Evolutionary conservation across 2,888 invertebrate genomes (phyloP), one percentile per base, ranked within the genome.

Genomic region (Esperia sulphurella): DNA sequence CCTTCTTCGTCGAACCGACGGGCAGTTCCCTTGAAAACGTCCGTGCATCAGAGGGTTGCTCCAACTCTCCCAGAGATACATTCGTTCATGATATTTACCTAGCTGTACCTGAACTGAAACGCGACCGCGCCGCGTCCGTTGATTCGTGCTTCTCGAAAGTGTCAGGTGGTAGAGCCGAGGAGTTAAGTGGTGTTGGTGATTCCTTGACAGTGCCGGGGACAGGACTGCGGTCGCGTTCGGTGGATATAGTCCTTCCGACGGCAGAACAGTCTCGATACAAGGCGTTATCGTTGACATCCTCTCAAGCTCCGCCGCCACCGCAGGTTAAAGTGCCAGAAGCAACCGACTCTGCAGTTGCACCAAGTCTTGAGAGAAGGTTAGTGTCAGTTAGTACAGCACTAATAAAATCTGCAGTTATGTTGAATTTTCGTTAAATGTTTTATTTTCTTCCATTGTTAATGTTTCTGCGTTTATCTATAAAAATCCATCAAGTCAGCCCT

Each of bases 191-290:
- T 46, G 91, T 90, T 28, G 90, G 88, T 47, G 90, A 90, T 52
- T 91, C 91, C 43, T 84, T 94, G 55, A 92, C 93, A 49, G 95
- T 95, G 50, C 95, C 95, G 5, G 93, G 93, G 45, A 91, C 92
- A 51, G 93, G 93, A 54, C 91, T 94, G 31, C 91, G 96, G 43
- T 96, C 96, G 33, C 92, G 95, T 53, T 96, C 96, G 42, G 96
- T 96, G 53, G 96, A 96, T 81, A 96, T 96, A 67, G 96, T 96
- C 43, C 83, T 97, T 58, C 96, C 96, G 29, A 96, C 96, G 8
- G 94, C 95, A 52, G 94, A 95, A 66, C 95, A 96, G 80, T 94
- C 95, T 29, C 91, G 95, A 57, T 96, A 96, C 79, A 96, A 96
- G 68, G 95, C 96, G n/a, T 82, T 96, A 58, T 92, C 94, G 43